These are phyloP conservation scores for Penaeus japonicus DNA, from an alignment of 1,140 invertebrate genomes.

Conservation along the genomic window DNA sequence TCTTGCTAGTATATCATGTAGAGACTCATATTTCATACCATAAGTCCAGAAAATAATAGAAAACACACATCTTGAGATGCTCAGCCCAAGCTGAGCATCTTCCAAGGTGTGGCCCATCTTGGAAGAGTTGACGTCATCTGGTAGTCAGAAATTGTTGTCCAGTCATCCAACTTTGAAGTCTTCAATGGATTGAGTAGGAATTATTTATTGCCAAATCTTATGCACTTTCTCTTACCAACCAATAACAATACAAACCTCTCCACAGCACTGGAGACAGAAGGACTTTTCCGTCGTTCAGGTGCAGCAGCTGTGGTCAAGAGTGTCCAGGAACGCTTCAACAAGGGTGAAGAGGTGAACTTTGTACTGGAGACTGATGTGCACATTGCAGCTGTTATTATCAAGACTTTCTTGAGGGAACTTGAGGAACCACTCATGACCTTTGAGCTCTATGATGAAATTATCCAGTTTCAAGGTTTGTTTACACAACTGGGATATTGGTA, in stretches of 20 bases:
- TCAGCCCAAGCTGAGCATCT: too few species aligned
- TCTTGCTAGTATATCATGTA: too few species aligned
- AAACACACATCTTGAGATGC: too few species aligned
- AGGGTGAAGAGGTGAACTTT: conserved; percentile 82
- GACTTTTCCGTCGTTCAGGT: conserved; percentile 91
- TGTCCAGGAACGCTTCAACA: conserved; percentile 84
- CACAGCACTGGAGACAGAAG: conserved; percentile 83
- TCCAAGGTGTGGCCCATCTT: too few species aligned
- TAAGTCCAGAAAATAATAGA: too few species aligned
- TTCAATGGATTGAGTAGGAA: too few species aligned
- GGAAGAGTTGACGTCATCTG: too few species aligned
- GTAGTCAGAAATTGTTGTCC: too few species aligned
- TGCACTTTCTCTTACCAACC: not conserved
- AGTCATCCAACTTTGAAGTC: too few species aligned
- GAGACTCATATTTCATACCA: too few species aligned
- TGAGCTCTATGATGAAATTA: conserved; percentile 93
- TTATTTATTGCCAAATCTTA: too few species aligned
- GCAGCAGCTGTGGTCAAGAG: conserved; percentile 84
- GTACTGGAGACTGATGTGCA: conserved; percentile 79
- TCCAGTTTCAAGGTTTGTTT: conserved; percentile 83
- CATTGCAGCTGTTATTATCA: conserved; percentile 91
- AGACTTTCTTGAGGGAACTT: conserved; percentile 92
- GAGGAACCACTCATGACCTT: conserved; percentile 94
- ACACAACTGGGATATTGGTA: too few species aligned
- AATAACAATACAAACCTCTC: not conserved